Percentiles rank a stretch among this genome's conserved stretches.
phyloP scores from a whole-genome alignment of 2,888 invertebrate species.

The Petrolisthes cinctipes region DNA sequence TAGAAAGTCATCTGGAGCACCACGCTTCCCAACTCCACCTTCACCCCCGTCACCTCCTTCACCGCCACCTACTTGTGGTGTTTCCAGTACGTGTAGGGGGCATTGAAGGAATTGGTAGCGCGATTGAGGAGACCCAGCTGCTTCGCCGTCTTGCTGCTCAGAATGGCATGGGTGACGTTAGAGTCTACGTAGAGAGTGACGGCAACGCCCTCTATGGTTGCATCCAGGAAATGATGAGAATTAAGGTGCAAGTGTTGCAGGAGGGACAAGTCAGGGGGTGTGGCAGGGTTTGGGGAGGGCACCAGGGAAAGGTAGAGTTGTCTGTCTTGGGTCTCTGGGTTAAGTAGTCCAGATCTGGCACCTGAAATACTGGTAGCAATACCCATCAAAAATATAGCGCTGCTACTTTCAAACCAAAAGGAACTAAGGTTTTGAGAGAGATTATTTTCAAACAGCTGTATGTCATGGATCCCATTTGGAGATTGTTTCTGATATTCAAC shows the following conservation, averaged over 20 bases:
- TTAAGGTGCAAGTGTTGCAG: background rate
- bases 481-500: no score
- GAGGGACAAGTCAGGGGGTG: background rate
- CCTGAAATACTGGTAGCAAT: no score
- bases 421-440: no score
- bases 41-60: background rate
- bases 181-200: conserved; percentile 3
- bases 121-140: background rate
- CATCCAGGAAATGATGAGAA: background rate
- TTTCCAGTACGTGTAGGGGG: background rate
- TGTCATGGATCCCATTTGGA: no score
- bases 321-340: no score
- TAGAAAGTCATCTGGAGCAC: background rate
- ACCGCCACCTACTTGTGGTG: background rate
- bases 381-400: no score
- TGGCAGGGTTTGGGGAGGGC: background rate
- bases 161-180: background rate
- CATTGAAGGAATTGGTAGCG: background rate
- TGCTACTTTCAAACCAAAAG: no score
- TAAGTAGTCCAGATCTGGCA: no score
- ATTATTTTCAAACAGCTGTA: no score
- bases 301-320: no score
- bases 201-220: background rate
- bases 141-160: background rate
- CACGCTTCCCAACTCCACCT: background rate